These are phyloP conservation scores for Lithobates pipiens DNA, from an alignment of 2,797 vertebrate species.

Conservation along the genomic window DNA sequence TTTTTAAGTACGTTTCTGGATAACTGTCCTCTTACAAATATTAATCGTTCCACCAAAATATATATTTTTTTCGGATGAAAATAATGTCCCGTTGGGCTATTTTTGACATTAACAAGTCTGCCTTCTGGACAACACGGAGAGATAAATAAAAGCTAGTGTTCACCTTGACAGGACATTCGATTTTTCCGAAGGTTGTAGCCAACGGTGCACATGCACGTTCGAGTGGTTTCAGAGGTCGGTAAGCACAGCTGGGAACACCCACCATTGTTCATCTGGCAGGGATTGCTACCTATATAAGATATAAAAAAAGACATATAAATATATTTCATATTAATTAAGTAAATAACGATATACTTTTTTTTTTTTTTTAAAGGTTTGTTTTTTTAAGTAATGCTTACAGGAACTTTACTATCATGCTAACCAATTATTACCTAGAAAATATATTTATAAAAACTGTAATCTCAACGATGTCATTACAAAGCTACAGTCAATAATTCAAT, in stretches of 20 bases:
- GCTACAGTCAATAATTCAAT: not conserved
- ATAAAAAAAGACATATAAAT: not conserved
- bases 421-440: too few species aligned
- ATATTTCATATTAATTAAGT: not conserved
- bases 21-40: not conserved
- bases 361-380: too few species aligned
- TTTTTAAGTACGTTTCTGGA: not conserved
- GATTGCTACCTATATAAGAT: conserved; percentile 84
- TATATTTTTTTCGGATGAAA: too few species aligned
- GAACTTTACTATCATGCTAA: not conserved
- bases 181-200: conserved; percentile 93
- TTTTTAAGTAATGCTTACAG: not conserved
- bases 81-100: not conserved
- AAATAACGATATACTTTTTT: too few species aligned
- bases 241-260: conserved; percentile 97
- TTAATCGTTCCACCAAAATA: not conserved
- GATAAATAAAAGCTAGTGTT: not conserved
- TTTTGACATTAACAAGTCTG: not conserved
- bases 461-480: not conserved
- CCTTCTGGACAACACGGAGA: not conserved
- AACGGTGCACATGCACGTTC: conserved; percentile 92
- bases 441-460: not conserved
- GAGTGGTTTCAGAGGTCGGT: conserved; percentile 91
- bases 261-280: conserved; percentile 92
- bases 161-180: conserved; percentile 94